These are phyloP conservation scores for Arnoldichthys spilopterus DNA, from an alignment of 2,797 vertebrate species.

Conservation along the genomic window DNA sequence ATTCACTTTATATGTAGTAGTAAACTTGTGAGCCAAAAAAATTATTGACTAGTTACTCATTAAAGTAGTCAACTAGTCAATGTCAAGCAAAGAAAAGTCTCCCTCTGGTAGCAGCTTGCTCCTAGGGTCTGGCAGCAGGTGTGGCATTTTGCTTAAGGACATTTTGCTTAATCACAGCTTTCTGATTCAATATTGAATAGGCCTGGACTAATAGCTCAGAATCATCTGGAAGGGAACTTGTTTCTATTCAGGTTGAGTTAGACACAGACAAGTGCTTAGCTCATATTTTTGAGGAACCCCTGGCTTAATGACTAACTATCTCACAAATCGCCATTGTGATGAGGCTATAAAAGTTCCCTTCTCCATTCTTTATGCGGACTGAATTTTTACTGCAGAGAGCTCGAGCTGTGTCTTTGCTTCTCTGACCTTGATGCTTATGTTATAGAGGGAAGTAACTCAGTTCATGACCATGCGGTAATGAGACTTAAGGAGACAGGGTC, in stretches of 20 bases:
- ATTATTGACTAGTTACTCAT: too few relatives aligned
- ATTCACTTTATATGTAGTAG: too few relatives aligned
- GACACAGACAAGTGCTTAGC: constrained; percentile 20
- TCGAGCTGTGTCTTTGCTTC: constrained; percentile 65
- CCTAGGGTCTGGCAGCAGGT: too few relatives aligned
- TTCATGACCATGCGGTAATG: constrained; percentile 40
- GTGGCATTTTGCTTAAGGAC: too few relatives aligned
- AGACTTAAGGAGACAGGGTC: not conserved
- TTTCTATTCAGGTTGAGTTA: constrained; percentile 11
- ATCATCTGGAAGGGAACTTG: not conserved
- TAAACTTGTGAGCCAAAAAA: too few relatives aligned
- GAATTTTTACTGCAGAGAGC: constrained; percentile 62
- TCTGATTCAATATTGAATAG: too few relatives aligned
- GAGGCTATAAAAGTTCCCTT: constrained; percentile 69
- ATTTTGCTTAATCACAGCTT: too few relatives aligned
- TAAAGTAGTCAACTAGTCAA: too few relatives aligned
- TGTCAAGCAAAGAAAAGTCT: too few relatives aligned
- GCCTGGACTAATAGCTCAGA: not conserved
- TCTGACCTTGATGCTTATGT: constrained; percentile 68
- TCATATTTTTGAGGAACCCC: constrained; percentile 26
- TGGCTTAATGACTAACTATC: constrained; percentile 46
- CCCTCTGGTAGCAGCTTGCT: too few relatives aligned
- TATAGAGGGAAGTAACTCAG: constrained; percentile 55
- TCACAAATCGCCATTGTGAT: constrained; percentile 63
- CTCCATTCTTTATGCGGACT: constrained; percentile 68